phyloP scores from a whole-genome alignment of 1,140 invertebrate species.

The Trichonephila inaurata region DNA sequence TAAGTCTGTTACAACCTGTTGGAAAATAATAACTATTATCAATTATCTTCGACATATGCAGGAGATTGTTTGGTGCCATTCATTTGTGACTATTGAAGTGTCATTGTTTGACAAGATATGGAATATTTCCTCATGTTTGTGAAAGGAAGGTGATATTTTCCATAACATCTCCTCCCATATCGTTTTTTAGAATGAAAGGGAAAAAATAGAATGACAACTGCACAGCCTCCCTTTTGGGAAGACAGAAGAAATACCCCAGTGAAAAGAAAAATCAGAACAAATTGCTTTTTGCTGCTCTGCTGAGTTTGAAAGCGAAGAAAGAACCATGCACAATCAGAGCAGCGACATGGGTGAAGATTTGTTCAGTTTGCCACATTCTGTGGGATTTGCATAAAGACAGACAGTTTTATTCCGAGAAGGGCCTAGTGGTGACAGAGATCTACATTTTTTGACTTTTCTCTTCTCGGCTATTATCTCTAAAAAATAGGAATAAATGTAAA shows the following conservation, averaged over 20 bases:
- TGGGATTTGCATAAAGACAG: neutral
- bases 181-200: neutral
- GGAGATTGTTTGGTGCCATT: neutral
- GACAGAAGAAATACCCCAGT: neutral
- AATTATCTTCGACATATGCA: neutral
- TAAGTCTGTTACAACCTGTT: neutral
- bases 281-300: conserved; percentile 43
- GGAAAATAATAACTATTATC: conserved; percentile 22
- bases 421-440: too few relatives aligned
- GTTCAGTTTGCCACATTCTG: neutral
- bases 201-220: conserved; percentile 45
- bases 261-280: conserved; percentile 41
- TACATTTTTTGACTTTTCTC: too few relatives aligned
- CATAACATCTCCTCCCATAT: conserved; percentile 12
- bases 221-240: neutral
- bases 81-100: too few relatives aligned
- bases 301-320: conserved; percentile 34
- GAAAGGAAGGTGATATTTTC: conserved; percentile 15
- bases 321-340: neutral
- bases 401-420: too few relatives aligned
- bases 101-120: conserved; percentile 5
- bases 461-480: neutral
- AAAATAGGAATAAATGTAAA: neutral
- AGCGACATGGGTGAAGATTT: neutral
- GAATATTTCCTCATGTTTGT: neutral